Percentiles rank a stretch among this genome's conserved stretches.
Conservation (phyloP, 2,113 vertebrate genomes). For the Heloderma charlesbogerti region DNA sequence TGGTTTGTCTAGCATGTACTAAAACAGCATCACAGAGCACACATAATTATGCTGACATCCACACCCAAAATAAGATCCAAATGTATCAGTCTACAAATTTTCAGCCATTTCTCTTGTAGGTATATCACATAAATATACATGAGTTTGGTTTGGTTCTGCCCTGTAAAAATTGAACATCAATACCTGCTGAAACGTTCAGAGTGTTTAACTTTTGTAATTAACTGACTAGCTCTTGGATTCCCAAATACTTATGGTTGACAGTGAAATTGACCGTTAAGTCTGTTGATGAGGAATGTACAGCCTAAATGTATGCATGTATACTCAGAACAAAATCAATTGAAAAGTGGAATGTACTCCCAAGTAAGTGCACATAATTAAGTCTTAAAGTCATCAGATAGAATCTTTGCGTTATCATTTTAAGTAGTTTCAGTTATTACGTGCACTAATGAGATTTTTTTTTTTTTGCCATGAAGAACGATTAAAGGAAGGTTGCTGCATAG, state of each 20-base stretch:
- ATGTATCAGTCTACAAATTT: slow-evolving; percentile 12
- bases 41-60: slow-evolving; percentile 18
- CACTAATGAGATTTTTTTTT: background rate
- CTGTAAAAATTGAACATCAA: background rate
- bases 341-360: background rate
- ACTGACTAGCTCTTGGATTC: background rate
- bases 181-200: background rate
- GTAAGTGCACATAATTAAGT: background rate
- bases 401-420: background rate
- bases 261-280: accelerated
- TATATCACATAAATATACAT: background rate
- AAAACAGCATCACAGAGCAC: background rate
- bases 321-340: background rate
- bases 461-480: background rate
- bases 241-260: background rate
- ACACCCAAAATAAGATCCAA: background rate
- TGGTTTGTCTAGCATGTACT: background rate
- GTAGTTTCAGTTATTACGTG: background rate
- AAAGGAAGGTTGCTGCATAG: background rate
- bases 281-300: background rate
- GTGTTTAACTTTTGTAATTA: background rate
- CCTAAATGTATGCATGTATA: background rate
- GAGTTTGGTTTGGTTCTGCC: background rate
- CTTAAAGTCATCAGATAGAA: background rate
- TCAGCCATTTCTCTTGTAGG: background rate